Base-by-base conservation (phyloP, 1,140 invertebrate genomes). In the Wiebesia pumilae region DNA sequence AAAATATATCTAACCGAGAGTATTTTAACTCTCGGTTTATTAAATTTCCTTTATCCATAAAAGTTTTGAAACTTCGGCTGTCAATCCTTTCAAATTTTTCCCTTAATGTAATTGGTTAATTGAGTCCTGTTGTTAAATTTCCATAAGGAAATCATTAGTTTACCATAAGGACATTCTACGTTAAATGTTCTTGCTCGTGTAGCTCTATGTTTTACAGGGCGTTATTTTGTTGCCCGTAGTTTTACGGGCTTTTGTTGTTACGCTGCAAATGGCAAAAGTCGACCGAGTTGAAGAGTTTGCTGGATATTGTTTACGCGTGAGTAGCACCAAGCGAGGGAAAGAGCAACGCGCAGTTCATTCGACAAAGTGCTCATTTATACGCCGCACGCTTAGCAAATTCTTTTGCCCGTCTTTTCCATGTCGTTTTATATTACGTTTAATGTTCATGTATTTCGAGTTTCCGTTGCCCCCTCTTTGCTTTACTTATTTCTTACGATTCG, bases 331-430 rank as follows among this genome's bases (percentile, higher is more conserved):
- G 43, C 33, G 35, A 67, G 51, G 33, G 24, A 51, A 54, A 73
- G n/a, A 83, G 19, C 54, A 78, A 67, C 77, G n/a, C 30, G 21
- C 2, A 3, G 16, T 83, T 82, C 80, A 82, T 86, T 86, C 71
- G 80, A 14, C 62, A 86, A 83, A 83, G 71, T 82, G 73, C 69
- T 86, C n/a, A 82, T 82, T 78, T 82, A 65, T 77, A 86, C 69
- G 0, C 2, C 3, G 7, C 35, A n/a, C 0, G 38, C 2, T 73
- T 40, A 40, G 4, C 19, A n/a, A 51, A 38, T 30, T 40, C 24
- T 33, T 78, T 84, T 69, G 3, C 14, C 40, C 51, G 19, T 38
- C 47, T 73, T 81, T 73, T 4, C 43, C 27, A 30, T 47, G 16
- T 24, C 30, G 12, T 80, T 79, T 69, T 14, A 27, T 67, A 51